Conservation (phyloP, 2,113 vertebrate species). For the Pontoporia blainvillei region DNA sequence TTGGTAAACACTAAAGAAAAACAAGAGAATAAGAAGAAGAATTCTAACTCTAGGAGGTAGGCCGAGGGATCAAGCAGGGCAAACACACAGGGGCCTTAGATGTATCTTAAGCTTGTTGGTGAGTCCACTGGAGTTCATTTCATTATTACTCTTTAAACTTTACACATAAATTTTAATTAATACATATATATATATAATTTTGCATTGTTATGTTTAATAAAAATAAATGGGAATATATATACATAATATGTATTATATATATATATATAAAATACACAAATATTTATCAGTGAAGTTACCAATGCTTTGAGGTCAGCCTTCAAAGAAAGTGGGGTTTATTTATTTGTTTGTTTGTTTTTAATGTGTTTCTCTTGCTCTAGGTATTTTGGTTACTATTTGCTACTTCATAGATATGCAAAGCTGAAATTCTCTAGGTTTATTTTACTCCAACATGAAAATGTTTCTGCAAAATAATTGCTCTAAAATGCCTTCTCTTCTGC, state of each 20-base stretch:
- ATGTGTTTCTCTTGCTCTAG: neutral
- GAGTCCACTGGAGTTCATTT: neutral
- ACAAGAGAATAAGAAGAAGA: neutral
- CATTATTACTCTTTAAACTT: neutral
- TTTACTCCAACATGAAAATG: conserved; percentile 32
- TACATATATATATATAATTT: neutral
- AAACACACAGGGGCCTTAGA: neutral
- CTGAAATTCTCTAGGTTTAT: conserved; percentile 41
- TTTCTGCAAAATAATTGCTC: conserved; percentile 35
- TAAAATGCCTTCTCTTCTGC: conserved; percentile 21
- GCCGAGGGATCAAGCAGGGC: neutral
- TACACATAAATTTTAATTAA: neutral
- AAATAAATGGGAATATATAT: neutral
- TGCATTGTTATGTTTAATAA: neutral
- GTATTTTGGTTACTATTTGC: neutral
- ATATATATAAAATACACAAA: neutral
- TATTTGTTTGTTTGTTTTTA: neutral
- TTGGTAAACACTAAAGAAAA: neutral
- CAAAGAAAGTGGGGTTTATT: neutral
- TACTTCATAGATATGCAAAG: neutral
- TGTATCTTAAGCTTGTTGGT: neutral
- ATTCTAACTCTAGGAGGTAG: neutral
- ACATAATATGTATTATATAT: too few relatives aligned
- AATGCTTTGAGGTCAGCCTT: neutral
- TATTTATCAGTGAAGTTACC: neutral